Evolutionary conservation across 2,797 vertebrate species (phyloP).

Genomic region (Scomberomorus guttatus): DNA sequence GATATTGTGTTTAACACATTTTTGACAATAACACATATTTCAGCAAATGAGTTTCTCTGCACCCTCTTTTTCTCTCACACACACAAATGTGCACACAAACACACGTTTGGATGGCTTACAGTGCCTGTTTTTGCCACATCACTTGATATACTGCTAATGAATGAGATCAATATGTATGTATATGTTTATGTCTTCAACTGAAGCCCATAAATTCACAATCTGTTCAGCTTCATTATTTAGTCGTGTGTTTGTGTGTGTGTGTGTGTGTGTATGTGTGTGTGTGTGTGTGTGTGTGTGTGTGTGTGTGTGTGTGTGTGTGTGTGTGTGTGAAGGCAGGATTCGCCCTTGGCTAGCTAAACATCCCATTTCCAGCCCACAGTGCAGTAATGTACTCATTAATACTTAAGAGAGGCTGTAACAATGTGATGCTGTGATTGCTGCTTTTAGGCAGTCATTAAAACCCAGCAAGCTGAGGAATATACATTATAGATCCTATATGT

Average conservation of each 20-base stretch:
- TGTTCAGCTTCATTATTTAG: conserved; percentile 64
- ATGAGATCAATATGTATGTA: conserved; percentile 34
- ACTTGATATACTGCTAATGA: conserved; percentile 38
- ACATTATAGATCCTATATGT: conserved; percentile 51
- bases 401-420: conserved; percentile 62
- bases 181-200: conserved; percentile 48
- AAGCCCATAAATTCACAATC: conserved; percentile 59
- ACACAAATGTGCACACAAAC: background rate
- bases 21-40: background rate
- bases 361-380: conserved; percentile 60
- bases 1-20: background rate
- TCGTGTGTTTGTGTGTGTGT: conserved; percentile 11
- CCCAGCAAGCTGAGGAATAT: conserved; percentile 18
- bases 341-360: conserved; percentile 52
- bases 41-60: background rate
- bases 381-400: conserved; percentile 73
- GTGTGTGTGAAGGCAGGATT: conserved; percentile 24
- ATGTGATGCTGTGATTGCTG: conserved; percentile 31
- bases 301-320: background rate
- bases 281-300: conserved; percentile 16
- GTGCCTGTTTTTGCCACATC: conserved; percentile 21
- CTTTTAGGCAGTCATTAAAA: conserved; percentile 65
- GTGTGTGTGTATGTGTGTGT: background rate
- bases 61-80: background rate
- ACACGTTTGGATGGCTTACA: conserved; percentile 1